Percentiles rank a stretch among this genome's conserved stretches.
Conservation (phyloP, 2,113 vertebrate genomes). For the Campylomormyrus tamandua region DNA sequence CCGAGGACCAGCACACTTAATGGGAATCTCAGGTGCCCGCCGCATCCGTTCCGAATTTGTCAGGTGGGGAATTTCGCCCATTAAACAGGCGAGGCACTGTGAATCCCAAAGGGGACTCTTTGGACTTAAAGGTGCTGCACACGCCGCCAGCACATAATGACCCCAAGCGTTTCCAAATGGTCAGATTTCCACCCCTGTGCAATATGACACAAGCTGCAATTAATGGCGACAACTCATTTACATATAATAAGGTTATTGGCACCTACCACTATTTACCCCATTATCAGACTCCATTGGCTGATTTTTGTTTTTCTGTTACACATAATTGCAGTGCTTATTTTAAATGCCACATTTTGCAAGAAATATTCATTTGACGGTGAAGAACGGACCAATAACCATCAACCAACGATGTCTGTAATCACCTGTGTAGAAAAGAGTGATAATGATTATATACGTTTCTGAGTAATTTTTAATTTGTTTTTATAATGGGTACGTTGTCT, state of each 20-base stretch:
- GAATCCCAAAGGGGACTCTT: background rate
- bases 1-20: background rate
- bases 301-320: background rate
- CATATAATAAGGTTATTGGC: conserved; percentile 1
- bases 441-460: background rate
- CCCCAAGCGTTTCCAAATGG: background rate
- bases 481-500: background rate
- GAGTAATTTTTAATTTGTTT: background rate
- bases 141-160: background rate
- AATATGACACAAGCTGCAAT: background rate
- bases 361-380: background rate
- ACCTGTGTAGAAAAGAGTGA: background rate
- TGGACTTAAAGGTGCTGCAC: background rate
- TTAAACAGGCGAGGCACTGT: background rate
- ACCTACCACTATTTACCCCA: background rate
- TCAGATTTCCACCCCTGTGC: background rate
- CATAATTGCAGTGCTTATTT: background rate
- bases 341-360: background rate
- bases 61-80: background rate
- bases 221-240: background rate
- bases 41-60: background rate
- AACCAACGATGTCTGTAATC: background rate
- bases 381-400: background rate
- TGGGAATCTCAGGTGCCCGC: background rate
- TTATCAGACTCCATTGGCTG: background rate